phyloP scores from a whole-genome alignment of 1,140 invertebrate genomes.

The Lutraria rhynchaena region DNA sequence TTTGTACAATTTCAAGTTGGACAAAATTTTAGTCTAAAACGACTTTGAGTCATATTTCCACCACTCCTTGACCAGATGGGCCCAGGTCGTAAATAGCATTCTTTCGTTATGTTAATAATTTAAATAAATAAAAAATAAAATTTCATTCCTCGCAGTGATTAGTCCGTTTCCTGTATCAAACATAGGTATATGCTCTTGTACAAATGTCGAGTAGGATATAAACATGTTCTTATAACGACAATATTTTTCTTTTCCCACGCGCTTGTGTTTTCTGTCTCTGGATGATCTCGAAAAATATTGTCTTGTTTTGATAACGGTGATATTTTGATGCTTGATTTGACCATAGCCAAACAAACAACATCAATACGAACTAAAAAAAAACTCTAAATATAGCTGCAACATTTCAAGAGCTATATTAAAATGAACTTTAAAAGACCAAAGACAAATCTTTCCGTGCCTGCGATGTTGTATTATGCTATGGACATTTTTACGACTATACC shows the following conservation, averaged over 20 bases:
- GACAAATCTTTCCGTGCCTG: too few species aligned
- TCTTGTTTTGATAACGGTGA: neutral
- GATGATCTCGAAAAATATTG: neutral
- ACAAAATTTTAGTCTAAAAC: slow-evolving; percentile 3
- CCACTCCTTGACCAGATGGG: slow-evolving; percentile 23
- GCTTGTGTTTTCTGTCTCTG: neutral
- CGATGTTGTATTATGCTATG: too few species aligned
- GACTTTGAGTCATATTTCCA: neutral
- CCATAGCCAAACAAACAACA: too few species aligned
- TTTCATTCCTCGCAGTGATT: neutral
- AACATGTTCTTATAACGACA: too few species aligned
- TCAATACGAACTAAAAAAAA: too few species aligned
- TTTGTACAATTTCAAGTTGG: slow-evolving; percentile 26
- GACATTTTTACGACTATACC: too few species aligned
- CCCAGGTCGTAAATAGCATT: neutral
- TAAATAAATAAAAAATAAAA: slow-evolving; percentile 3
- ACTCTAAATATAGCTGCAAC: too few species aligned
- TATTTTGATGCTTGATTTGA: too few species aligned
- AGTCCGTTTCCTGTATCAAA: neutral
- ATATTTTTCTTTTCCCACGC: neutral
- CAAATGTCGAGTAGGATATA: too few species aligned
- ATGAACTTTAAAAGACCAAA: too few species aligned
- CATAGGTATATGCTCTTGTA: neutral
- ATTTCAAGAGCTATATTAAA: too few species aligned
- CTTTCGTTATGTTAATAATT: slow-evolving; percentile 3